Base-by-base conservation (phyloP, 2,797 vertebrate species). In the Acipenser oxyrinchus region DNA sequence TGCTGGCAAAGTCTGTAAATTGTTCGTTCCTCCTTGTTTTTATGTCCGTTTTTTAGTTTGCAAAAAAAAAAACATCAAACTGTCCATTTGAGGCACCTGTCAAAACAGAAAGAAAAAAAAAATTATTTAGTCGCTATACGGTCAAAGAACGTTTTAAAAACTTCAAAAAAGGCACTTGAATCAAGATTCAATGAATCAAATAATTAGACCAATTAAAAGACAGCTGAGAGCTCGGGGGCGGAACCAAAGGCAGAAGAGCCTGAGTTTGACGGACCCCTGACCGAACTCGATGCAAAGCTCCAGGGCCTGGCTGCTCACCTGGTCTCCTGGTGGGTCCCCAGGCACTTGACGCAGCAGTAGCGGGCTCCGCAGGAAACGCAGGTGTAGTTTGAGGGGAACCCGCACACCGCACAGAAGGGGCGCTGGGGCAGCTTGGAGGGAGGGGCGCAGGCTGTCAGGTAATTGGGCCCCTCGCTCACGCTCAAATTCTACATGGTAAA, bases 381-480 rank as follows among this genome's bases (percentile, higher is more conserved):
- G n/a, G 91, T 93, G 69, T 94, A 94, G 6, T 89, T 84, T 0
- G 92, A 93, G 0, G 88, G 91, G 71, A 92, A 93, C 1, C 92
- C 93, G 0, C 93, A 94, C 0, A 93, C 91, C 0, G 90, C 89
- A 73, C 92, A 94, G 82, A 94, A 93, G 66, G 88, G 90, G 0
- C 92, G 90, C 15, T 92, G 91, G 1, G 92, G 92, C 12, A 91
- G 72, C 51, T 76, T 49, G 7, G 91, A 86, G n/a, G 90, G 78
- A 0, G 81, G 82, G 0, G 89, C 89, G 1, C 74, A 87, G 0
- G 90, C 89, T 0, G 91, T 90, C 79, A 93, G 77, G 80, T 93
- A 93, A 80, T 92, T 94, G 1, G 93, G 92, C 62, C 91, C 92
- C 62, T 89, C 82, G 0, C 78, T 84, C 66, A 86, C 80, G 15